Conservation (phyloP, 2,888 invertebrate species). For the Altica lythri region DNA sequence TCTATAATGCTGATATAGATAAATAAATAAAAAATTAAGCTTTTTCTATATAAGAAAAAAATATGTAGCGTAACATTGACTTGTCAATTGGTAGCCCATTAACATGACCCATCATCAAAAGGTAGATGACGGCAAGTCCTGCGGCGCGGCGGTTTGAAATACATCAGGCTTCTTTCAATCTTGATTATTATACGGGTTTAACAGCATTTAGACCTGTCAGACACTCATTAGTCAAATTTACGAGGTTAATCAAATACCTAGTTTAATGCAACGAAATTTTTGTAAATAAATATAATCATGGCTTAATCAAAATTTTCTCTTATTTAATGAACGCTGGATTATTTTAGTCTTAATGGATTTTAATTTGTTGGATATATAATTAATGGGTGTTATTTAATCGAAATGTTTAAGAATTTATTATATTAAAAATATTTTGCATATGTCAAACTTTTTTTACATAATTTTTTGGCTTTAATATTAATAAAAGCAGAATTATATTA, state of each 20-base stretch:
- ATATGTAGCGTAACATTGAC: no score
- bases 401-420: no score
- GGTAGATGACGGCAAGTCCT: conserved; percentile 13
- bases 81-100: conserved; percentile 20
- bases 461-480: no score
- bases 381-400: no score
- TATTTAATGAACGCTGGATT: conserved; percentile 4
- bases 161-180: conserved; percentile 28
- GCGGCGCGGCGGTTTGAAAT: conserved; percentile 13
- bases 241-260: conserved; percentile 41
- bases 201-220: conserved; percentile 41
- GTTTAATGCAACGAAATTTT: conserved; percentile 22
- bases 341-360: conserved; percentile 15
- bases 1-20: no score
- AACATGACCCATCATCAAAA: conserved; percentile 16
- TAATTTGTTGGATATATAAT: conserved; percentile 26
- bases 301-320: conserved; percentile 13
- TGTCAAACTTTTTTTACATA: no score
- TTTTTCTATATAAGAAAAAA: no score
- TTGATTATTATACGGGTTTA: conserved; percentile 40
- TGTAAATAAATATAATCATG: conserved; percentile 29
- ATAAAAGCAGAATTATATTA: no score
- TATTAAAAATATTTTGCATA: no score
- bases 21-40: no score
- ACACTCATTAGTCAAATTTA: conserved; percentile 44